These are phyloP conservation scores for Platygyra sinensis DNA, from an alignment of 64 coral and sea anemone species.

Conservation along the genomic window DNA sequence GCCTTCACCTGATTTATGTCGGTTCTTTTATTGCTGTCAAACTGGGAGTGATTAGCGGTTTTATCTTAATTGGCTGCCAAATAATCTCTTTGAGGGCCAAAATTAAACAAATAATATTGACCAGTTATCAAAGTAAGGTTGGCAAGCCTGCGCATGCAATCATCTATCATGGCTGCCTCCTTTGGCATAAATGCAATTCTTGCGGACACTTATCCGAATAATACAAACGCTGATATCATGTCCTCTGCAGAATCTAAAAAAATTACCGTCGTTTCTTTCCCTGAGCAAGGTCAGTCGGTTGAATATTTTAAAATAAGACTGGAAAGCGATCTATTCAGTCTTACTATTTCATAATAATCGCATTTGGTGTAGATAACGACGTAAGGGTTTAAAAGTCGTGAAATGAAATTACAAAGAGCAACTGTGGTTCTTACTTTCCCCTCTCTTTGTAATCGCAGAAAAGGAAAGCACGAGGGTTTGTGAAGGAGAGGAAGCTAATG, in stretches of 20 bases:
- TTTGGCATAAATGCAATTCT: background rate
- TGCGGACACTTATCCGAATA: background rate
- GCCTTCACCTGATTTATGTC: background rate
- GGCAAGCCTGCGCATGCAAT: background rate
- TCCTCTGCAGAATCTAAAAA: no score
- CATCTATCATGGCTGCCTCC: background rate
- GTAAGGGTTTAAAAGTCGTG: background rate
- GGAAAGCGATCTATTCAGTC: no score
- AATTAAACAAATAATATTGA: background rate
- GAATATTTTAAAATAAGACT: no score
- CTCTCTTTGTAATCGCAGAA: background rate
- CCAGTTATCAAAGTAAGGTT: background rate
- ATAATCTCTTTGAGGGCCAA: conserved; percentile 8
- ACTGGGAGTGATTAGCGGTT: background rate
- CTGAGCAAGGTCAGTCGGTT: no score
- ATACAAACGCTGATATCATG: no score
- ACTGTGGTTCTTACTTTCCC: background rate
- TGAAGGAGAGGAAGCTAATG: background rate
- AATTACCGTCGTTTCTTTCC: no score
- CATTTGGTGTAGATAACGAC: background rate
- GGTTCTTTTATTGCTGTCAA: conserved; percentile 25
- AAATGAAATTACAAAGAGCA: background rate
- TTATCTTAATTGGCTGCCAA: conserved; percentile 36
- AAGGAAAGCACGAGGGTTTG: background rate
- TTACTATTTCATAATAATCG: no score